Conservation (phyloP, 2,113 vertebrate species). For the Phyllostomus discolor region DNA sequence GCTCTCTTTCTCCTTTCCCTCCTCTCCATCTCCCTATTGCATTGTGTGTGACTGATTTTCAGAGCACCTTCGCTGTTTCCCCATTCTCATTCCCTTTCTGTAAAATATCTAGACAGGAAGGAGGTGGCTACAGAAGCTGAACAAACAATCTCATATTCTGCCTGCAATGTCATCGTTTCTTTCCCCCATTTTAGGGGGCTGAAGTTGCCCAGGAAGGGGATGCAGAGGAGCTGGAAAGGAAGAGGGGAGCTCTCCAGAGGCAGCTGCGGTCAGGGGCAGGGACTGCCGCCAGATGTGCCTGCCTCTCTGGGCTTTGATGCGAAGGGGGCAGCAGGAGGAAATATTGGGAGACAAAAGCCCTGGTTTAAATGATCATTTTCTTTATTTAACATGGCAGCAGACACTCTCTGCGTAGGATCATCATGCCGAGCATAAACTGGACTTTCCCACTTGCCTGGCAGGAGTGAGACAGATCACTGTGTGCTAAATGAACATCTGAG, state of each 20-base stretch:
- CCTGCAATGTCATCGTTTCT: constrained; percentile 72
- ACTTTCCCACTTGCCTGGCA: constrained; percentile 80
- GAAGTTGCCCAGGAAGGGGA: constrained; percentile 81
- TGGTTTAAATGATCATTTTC: constrained; percentile 81
- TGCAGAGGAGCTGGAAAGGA: constrained; percentile 76
- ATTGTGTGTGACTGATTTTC: constrained; percentile 91
- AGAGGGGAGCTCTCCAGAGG: constrained; percentile 75
- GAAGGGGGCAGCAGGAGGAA: constrained; percentile 78
- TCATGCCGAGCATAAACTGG: constrained; percentile 76
- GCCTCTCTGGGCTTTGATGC: constrained; percentile 76
- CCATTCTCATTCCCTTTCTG: constrained; percentile 63
- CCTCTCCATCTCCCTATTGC: constrained; percentile 83
- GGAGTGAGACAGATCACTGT: constrained; percentile 76
- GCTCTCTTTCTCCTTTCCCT: constrained; percentile 77
- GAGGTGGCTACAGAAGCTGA: constrained; percentile 79
- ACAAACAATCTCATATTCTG: constrained; percentile 73
- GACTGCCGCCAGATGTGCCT: constrained; percentile 80
- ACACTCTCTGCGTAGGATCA: constrained; percentile 75
- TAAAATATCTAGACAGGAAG: constrained; percentile 81
- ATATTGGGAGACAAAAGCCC: constrained; percentile 83
- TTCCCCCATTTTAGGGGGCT: constrained; percentile 69
- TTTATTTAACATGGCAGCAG: constrained; percentile 85
- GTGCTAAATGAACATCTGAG: constrained; percentile 77
- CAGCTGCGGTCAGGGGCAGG: constrained; percentile 77
- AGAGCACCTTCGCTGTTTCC: constrained; percentile 83